phyloP scores from a whole-genome alignment of 2,113 vertebrate species.

The Gnathonemus longibarbis region DNA sequence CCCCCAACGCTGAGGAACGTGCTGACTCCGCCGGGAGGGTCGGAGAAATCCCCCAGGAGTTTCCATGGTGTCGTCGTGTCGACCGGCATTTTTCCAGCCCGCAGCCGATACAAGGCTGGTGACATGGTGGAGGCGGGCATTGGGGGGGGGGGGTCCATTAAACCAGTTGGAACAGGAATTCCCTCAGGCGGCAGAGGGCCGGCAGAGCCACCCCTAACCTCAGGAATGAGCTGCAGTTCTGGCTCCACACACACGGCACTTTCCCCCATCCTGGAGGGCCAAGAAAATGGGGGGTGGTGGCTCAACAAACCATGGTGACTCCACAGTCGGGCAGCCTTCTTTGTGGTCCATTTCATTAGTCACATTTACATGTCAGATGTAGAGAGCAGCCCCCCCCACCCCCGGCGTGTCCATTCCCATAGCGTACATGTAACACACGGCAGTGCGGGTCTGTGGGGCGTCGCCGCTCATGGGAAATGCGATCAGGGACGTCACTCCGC shows the following conservation, averaged over 20 bases:
- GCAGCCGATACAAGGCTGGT: neutral
- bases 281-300: neutral
- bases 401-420: neutral
- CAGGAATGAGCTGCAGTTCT: neutral
- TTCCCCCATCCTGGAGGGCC: neutral
- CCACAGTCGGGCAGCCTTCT: neutral
- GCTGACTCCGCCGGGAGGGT: neutral
- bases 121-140: neutral
- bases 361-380: neutral
- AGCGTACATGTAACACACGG: neutral
- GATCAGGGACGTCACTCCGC: neutral
- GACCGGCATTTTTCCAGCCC: neutral
- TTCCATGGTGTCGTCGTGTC: neutral
- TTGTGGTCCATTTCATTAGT: neutral
- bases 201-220: neutral
- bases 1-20: neutral
- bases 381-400: neutral
- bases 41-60: neutral
- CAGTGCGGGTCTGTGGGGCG: neutral
- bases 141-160: too few species aligned
- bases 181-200: neutral
- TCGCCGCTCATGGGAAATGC: neutral
- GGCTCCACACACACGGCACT: neutral
- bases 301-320: neutral
- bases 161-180: neutral